These are phyloP conservation scores for Acleris emargana DNA, from an alignment of 2,888 invertebrate species.

Conservation along the genomic window DNA sequence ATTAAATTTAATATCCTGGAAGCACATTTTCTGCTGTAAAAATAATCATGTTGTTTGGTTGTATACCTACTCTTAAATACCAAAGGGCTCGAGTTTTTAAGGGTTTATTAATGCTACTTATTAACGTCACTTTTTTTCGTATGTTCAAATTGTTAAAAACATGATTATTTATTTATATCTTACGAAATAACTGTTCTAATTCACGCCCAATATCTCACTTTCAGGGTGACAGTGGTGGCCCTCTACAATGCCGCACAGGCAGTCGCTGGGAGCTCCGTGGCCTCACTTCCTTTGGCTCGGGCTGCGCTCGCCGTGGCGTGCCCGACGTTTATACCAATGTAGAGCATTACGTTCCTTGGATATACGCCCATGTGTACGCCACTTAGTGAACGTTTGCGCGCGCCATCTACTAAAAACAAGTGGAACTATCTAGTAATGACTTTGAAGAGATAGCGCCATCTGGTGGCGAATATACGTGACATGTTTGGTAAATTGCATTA, in stretches of 20 bases:
- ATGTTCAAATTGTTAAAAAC: too few species aligned
- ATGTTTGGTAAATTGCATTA: neutral
- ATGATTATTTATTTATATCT: too few species aligned
- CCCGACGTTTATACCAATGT: constrained; percentile 95
- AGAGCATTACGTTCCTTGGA: constrained; percentile 94
- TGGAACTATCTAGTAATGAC: neutral
- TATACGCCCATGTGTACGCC: constrained; percentile 78
- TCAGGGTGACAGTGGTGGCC: constrained; percentile 96
- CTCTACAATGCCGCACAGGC: constrained; percentile 92
- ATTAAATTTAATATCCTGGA: too few species aligned
- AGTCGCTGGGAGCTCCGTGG: constrained; percentile 95
- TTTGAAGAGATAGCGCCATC: neutral
- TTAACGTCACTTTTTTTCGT: too few species aligned
- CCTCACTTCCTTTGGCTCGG: constrained; percentile 95
- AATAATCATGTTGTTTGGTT: too few species aligned
- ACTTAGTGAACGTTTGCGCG: constrained; percentile 47
- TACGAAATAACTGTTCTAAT: too few species aligned
- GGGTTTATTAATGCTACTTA: too few species aligned
- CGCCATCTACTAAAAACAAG: constrained; percentile 5
- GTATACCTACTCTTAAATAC: too few species aligned
- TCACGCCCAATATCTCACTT: constrained; percentile 36
- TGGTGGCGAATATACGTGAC: neutral
- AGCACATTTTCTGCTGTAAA: too few species aligned
- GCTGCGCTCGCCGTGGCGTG: constrained; percentile 94
- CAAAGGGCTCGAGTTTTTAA: too few species aligned